These are phyloP conservation scores for Philereme transversata DNA, from an alignment of 2,888 invertebrate genomes.

Conservation along the genomic window DNA sequence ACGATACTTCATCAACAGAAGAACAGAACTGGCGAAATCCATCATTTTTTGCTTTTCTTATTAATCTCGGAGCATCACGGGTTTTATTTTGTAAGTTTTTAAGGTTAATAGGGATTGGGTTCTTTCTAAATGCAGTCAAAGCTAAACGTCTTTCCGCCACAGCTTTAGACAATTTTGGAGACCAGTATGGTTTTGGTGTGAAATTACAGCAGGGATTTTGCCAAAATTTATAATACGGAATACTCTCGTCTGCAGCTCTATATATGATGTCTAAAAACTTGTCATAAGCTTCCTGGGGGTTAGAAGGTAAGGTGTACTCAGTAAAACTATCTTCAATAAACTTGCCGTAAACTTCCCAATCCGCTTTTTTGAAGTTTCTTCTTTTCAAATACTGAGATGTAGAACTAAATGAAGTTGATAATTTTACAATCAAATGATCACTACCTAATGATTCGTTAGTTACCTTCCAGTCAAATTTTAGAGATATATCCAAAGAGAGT, in stretches of 20 bases:
- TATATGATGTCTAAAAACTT: neutral
- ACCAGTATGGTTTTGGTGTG: conserved; percentile 9
- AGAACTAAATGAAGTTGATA: neutral
- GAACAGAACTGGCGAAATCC: conserved; percentile 5
- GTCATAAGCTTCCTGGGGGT: conserved; percentile 1
- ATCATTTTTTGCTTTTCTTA: neutral
- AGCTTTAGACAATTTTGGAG: conserved; percentile 22
- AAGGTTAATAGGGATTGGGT: conserved; percentile 8
- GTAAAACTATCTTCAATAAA: neutral
- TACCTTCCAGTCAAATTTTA: neutral
- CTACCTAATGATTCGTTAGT: neutral
- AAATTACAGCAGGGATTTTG: neutral
- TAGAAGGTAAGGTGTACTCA: neutral
- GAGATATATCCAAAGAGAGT: neutral
- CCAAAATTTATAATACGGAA: neutral
- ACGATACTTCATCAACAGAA: conserved; percentile 1
- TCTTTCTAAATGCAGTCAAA: conserved; percentile 6
- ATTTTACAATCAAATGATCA: conserved; percentile 1
- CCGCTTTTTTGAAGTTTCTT: conserved; percentile 1
- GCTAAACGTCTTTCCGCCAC: conserved; percentile 11
- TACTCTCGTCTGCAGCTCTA: neutral
- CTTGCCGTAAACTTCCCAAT: neutral
- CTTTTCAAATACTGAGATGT: neutral
- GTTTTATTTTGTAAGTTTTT: conserved; percentile 2
- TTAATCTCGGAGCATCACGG: neutral